Evolutionary conservation across 2,888 invertebrate genomes (phyloP), one percentile per base, ranked within the genome.

Genomic region (Caenorhabditis afra): DNA sequence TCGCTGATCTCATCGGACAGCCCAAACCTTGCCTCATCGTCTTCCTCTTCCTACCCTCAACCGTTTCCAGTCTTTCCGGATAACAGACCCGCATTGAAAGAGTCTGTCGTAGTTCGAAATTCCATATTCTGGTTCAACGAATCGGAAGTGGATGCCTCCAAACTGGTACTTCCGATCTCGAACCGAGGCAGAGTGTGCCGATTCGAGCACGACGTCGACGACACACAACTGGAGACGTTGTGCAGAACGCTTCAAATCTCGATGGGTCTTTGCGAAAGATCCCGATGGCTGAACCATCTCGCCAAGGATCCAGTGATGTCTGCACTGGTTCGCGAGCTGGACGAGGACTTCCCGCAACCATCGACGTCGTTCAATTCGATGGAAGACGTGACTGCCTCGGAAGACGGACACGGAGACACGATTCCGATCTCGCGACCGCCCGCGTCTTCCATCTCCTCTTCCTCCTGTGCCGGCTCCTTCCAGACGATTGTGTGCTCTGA

Each of bases 241-340:
- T 75, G 70, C 44, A 53, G 75, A 16, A 50, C 70, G 20, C 58
- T 80, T n/a, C 80, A 80, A 47, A 68, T 74, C 12, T 44, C 80
- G 1, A 71, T 62, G 23, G 74, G 79, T 2, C n/a, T 79, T 7
- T 39, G 41, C 11, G 84, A 84, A 61, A 53, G 81, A 70, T 61
- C 67, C 4, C 61, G 81, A 45, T 84, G 82, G 84, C 61, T 70
- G 22, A 82, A 84, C 47, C 71, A 71, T 18, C 39, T 84, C 1
- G 71, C 81, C 1, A 74, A 52, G 18, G 76, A 84, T 66, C 81
- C 82, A 0, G 67, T 55, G 10, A 62, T 82, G 50, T 59, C 74
- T 8, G 47, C 58, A 7, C 37, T 82, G 12, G 58, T 77, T 20
- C 50, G 16, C 50, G 52, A 68, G 45, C 55, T 78, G 8, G 78